These are phyloP conservation scores for Rhinichthys osculus DNA, from an alignment of 2,797 vertebrate genomes.

Conservation along the genomic window DNA sequence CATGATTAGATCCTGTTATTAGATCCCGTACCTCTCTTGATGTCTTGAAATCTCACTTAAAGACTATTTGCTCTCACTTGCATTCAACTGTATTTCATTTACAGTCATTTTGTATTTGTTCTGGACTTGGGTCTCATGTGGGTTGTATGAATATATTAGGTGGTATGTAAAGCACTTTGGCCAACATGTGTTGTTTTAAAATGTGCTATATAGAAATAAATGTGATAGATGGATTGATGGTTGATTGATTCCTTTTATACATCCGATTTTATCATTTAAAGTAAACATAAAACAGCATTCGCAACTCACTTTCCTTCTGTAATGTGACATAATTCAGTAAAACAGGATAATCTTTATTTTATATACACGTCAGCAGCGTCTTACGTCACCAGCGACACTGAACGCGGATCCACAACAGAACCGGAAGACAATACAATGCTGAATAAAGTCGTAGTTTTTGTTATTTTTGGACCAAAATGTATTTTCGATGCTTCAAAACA, in stretches of 20 bases:
- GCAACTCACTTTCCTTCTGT: neutral
- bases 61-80: neutral
- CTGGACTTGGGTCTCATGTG: neutral
- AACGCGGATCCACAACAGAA: no score
- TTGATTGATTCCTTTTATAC: neutral
- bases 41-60: neutral
- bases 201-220: neutral
- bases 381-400: no score
- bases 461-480: no score
- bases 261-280: neutral
- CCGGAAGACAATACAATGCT: no score
- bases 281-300: neutral
- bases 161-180: no score
- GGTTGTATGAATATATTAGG: neutral
- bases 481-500: no score
- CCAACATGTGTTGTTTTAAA: no score
- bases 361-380: no score
- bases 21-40: neutral
- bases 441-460: no score
- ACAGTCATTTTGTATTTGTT: neutral
- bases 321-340: neutral
- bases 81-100: neutral
- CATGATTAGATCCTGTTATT: neutral
- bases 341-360: neutral
- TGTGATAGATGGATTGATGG: neutral